Base-by-base conservation (phyloP, 1,140 invertebrate species). In the Nautilus pompilius region DNA sequence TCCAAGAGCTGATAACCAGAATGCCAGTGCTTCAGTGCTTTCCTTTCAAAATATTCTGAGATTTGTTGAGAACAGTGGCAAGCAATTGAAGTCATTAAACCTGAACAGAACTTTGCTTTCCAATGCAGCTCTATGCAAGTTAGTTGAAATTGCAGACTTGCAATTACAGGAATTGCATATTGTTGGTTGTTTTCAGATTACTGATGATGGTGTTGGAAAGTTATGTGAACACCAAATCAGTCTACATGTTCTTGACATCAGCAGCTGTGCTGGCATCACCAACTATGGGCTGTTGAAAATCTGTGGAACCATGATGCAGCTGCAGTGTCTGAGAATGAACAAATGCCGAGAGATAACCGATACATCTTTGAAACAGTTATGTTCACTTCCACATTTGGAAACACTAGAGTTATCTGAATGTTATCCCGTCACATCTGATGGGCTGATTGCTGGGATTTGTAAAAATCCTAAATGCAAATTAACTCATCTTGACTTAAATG, bases 101-200 rank as follows among this genome's bases (percentile, higher is more conserved):
- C 87, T 91, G 65, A 87, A 87, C 54, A 84, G 85, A 58, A 91
- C 89, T 28, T 77, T 88, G 0, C 87, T 91, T 48, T 86, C 88
- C 77, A 87, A 88, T 51, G 77, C 82, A 33, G 83, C 88, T n/a
- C 72, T 91, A 32, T 80, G 81, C 64, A 76, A 80, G 2, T 70
- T 90, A 20, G 82, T 85, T 32, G 79, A 84, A 66, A 71, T 87
- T 5, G 71, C 84, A 53, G 77, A 84, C 61, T 75, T 90, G 8
- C 68, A 85, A 62, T 70, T 91, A 13, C 73, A 87, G 61, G 83
- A 84, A 10, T 70, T 91, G 10, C 78, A 85, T 74, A 71, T 90
- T 28, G 78, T 84, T 62, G 82, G 80, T 1, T 91, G 90, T 81
- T 85, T 88, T 65, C 89, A 91, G 69, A 75, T 91, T 6, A 87